phyloP scores from a whole-genome alignment of 2,113 vertebrate species.

The Brachyhypopomus occidentalis region DNA sequence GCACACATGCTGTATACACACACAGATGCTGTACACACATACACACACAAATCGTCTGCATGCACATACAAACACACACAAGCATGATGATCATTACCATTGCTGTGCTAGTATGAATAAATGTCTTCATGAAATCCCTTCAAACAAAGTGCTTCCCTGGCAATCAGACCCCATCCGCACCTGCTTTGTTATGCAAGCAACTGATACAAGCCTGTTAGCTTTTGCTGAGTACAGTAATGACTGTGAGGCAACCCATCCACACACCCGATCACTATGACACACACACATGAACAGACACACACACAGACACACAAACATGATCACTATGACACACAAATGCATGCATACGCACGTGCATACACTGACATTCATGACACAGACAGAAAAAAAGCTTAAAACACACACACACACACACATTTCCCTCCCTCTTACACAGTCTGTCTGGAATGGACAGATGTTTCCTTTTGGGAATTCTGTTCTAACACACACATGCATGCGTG shows the following conservation, averaged over 20 bases:
- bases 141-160: constrained; percentile 28
- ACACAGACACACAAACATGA: neutral
- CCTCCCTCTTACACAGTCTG: constrained; percentile 85
- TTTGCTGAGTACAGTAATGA: constrained; percentile 63
- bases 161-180: neutral
- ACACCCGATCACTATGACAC: no score
- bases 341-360: no score
- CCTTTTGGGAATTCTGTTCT: constrained; percentile 79
- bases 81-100: neutral
- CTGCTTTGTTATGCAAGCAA: constrained; percentile 30
- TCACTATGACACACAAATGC: no score
- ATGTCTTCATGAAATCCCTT: neutral
- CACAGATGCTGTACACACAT: neutral
- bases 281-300: constrained; percentile 20
- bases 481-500: constrained; percentile 67
- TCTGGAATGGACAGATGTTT: constrained; percentile 99
- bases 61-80: constrained; percentile 4
- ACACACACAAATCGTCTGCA: constrained; percentile 31
- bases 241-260: constrained; percentile 61
- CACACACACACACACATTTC: constrained; percentile 47
- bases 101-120: neutral
- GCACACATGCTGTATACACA: neutral
- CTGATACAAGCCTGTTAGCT: constrained; percentile 41
- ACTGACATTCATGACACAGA: no score
- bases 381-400: no score